A percentile compares a stretch with the other conserved stretches of the same genome.
phyloP scores from a whole-genome alignment of 2,797 vertebrate genomes.

The Mus spretus region DNA sequence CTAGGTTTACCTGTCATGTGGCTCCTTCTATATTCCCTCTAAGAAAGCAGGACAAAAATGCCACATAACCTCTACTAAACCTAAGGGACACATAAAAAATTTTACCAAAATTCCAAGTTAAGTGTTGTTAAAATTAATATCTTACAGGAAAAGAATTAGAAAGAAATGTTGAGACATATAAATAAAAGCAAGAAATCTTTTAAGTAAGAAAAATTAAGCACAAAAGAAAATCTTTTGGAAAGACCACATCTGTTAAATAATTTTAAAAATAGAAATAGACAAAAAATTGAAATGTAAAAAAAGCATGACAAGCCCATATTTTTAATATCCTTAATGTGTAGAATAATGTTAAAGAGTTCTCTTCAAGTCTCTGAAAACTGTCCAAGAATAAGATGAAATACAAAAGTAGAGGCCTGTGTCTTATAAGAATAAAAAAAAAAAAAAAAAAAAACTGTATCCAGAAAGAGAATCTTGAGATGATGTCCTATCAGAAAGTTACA shows the following conservation, averaged over 20 bases:
- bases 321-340: too few species aligned
- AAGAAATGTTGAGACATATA: not conserved
- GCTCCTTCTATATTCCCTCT: not conserved
- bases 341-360: not conserved
- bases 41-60: not conserved
- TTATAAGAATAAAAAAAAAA: too few species aligned
- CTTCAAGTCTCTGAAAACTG: not conserved
- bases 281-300: not conserved
- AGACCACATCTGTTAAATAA: not conserved
- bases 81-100: not conserved
- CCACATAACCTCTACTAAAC: not conserved
- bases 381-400: not conserved
- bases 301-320: not conserved
- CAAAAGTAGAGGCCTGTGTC: not conserved
- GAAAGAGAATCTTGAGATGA: not conserved
- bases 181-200: not conserved
- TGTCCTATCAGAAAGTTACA: not conserved
- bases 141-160: too few species aligned
- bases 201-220: not conserved
- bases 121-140: not conserved
- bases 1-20: too few species aligned
- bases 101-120: rapidly evolving
- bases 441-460: too few species aligned
- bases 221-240: not conserved
- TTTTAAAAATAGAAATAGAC: not conserved